phyloP scores from a whole-genome alignment of 2,113 vertebrate genomes.

The Telmatochromis sp. region DNA sequence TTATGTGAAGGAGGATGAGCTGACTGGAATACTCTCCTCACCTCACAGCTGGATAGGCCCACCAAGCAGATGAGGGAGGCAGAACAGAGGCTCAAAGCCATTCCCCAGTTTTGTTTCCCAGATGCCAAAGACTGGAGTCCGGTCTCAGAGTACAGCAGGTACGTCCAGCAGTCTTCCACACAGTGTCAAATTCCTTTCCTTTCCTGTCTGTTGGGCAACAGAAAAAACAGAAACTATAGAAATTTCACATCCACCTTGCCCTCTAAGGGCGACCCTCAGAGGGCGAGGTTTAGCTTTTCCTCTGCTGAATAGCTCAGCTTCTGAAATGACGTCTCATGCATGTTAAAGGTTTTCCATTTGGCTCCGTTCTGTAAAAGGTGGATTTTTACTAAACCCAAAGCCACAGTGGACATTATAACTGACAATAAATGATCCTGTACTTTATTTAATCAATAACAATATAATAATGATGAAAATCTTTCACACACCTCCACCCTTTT shows the following conservation, averaged over 20 bases:
- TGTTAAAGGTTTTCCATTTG: neutral
- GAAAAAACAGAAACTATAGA: neutral
- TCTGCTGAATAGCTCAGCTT: fast-evolving
- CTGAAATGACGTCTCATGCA: neutral
- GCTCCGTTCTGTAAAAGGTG: neutral
- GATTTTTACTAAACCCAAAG: neutral
- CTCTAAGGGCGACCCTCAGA: neutral
- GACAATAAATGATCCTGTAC: neutral
- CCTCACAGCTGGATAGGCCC: conserved; percentile 85
- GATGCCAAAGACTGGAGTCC: conserved; percentile 97
- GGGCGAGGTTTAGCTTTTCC: neutral
- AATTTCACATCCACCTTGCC: neutral
- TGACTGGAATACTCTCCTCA: neutral
- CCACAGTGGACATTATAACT: neutral
- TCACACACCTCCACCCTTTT: neutral
- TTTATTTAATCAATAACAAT: neutral
- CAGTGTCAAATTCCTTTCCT: neutral
- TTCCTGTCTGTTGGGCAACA: neutral
- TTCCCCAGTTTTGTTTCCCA: conserved; percentile 98
- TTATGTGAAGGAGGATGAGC: neutral
- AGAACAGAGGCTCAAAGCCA: conserved; percentile 94
- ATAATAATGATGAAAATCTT: neutral
- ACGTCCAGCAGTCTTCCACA: neutral
- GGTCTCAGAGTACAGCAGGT: conserved; percentile 93
- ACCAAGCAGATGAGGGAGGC: conserved; percentile 97